Base-by-base conservation (phyloP, 2,113 vertebrate genomes). In the Apus apus region DNA sequence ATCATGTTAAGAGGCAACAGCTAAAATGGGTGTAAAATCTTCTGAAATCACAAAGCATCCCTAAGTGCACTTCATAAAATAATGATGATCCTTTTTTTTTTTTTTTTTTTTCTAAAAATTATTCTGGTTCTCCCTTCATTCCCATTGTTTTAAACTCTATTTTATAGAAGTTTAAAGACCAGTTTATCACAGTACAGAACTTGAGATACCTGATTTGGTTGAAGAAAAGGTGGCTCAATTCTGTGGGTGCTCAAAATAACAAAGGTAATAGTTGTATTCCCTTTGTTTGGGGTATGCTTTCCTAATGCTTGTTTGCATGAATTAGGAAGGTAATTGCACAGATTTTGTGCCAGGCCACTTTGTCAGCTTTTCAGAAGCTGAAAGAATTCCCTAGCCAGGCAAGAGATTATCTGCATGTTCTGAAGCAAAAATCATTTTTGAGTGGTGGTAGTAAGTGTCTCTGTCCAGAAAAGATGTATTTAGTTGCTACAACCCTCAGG, bases 171-270 rank as follows among this genome's bases (percentile, higher is more conserved):
- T 38, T 85, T 85, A 57, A 91, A 34, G 40, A 26, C 13, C 57
- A 80, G 25, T 91, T 97, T 93, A 53, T 77, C 36, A 62, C 81
- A 90, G 19, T 78, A 57, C 57, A 51, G 40, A 84, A 86, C 46
- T 89, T 85, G 77, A 92, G 40, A 57, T 90, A 53, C 11, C 45
- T 85, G 45, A 85, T 62, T 60, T 96, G 54, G n/a, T 77, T 57
- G 61, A 57, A 61, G 46, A 38, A 50, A 71, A 80, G 1, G 50
- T 36, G 38, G 3, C 40, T 72, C 18, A 14, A 76, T 6, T 65
- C 30, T 65, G 10, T n/a, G 25, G 36, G 4, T 38, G 11, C 40
- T 53, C 11, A 4, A 72, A 91, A 62, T 48, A 89, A 66, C n/a
- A 46, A 51, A 74, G 12, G 12, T 53, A 62, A 27, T 61, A 50